A percentile compares a stretch with the other conserved stretches of the same genome.
phyloP scores from a whole-genome alignment of 2,113 vertebrate species.

The Esox niger region DNA sequence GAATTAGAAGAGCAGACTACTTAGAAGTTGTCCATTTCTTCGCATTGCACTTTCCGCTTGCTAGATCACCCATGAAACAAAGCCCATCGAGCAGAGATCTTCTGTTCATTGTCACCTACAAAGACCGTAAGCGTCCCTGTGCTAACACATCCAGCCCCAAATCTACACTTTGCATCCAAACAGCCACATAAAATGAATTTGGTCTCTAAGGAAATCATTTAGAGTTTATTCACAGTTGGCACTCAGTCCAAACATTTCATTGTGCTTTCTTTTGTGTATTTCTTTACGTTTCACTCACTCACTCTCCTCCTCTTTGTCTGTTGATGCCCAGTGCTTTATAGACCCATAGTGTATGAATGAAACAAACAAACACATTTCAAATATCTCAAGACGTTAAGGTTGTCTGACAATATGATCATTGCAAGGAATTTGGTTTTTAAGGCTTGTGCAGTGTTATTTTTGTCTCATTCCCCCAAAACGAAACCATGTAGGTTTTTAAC shows the following conservation, averaged over 20 bases:
- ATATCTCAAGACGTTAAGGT: background rate
- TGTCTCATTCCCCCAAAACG: no score
- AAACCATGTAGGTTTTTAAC: background rate
- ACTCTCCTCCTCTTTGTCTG: background rate
- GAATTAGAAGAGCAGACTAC: background rate
- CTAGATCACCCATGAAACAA: background rate
- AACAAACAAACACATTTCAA: background rate
- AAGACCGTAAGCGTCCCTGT: background rate
- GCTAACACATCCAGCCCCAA: slow-evolving; percentile 7
- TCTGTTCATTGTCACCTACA: background rate
- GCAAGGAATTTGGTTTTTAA: no score
- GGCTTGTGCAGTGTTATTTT: background rate
- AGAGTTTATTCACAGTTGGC: slow-evolving; percentile 42
- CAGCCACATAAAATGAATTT: slow-evolving; percentile 59
- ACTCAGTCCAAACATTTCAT: slow-evolving; percentile 45
- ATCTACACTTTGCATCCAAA: slow-evolving; percentile 10
- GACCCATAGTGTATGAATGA: background rate
- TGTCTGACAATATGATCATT: background rate
- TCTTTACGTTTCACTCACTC: slow-evolving; percentile 3
- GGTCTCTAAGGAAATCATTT: slow-evolving; percentile 52
- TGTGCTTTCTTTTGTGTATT: slow-evolving; percentile 37
- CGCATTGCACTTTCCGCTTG: background rate
- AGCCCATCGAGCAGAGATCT: background rate
- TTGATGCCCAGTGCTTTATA: background rate
- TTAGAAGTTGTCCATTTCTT: background rate